phyloP scores from a whole-genome alignment of 1,140 invertebrate genomes.

The Macrostomum lignano region DNA sequence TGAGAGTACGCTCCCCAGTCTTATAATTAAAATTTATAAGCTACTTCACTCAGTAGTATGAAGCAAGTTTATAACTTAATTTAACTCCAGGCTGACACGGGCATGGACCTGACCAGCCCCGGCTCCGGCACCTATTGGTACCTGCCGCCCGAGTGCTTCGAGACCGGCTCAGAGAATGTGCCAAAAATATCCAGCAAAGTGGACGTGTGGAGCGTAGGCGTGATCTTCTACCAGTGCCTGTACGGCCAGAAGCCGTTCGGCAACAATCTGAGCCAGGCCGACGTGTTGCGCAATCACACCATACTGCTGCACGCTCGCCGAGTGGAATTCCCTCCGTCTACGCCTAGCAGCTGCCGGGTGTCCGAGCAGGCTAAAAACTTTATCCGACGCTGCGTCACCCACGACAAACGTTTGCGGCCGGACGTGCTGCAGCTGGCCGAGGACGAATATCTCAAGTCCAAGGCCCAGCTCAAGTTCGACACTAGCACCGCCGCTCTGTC shows the following conservation, averaged over 20 bases:
- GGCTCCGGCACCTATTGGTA: conserved; percentile 99
- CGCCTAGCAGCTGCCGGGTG: conserved; percentile 1
- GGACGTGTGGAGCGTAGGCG: conserved; percentile 97
- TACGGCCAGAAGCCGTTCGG: conserved; percentile 88
- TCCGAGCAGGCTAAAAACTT: no score
- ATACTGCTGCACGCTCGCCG: conserved; percentile 83
- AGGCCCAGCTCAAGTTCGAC: conserved; percentile 6
- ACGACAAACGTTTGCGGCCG: conserved; percentile 85
- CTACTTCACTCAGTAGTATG: no score
- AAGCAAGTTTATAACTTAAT: no score
- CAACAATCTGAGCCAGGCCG: conserved; percentile 94
- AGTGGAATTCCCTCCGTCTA: conserved; percentile 45
- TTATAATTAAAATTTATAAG: no score
- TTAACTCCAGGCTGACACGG: conserved; percentile 64
- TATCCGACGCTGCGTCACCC: conserved; percentile 79
- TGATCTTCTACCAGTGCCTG: conserved; percentile 98
- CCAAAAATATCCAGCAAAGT: conserved; percentile 99
- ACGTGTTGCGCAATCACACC: conserved; percentile 94
- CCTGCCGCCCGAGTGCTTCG: conserved; percentile 97
- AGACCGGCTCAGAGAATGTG: conserved; percentile 88
- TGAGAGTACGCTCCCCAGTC: no score
- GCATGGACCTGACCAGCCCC: conserved; percentile 96
- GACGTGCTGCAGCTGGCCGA: conserved; percentile 72
- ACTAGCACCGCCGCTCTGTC: no score
- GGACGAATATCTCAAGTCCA: conserved; percentile 72